Conservation (phyloP, 2,888 invertebrate genomes). For the Mesorhabditis spiculigera region DNA sequence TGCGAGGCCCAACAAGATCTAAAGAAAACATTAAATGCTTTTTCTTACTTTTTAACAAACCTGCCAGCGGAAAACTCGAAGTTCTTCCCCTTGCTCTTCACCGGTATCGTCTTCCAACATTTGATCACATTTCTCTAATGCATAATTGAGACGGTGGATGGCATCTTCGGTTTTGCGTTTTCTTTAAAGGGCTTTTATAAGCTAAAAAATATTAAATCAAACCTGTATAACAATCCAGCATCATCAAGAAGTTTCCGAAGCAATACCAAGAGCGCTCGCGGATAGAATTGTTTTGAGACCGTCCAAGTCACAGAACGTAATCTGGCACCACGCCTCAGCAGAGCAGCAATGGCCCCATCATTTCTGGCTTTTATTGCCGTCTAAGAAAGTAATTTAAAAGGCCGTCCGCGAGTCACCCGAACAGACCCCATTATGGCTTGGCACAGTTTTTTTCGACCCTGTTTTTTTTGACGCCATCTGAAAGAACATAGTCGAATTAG, state of each 20-base stretch:
- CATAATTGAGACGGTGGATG: slow-evolving; percentile 17
- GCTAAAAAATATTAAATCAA: background rate
- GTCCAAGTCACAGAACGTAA: slow-evolving; percentile 16
- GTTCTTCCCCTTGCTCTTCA: background rate
- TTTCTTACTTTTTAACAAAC: background rate
- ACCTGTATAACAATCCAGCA: slow-evolving; percentile 14
- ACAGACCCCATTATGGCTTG: too few relatives aligned
- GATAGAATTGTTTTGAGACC: slow-evolving; percentile 8
- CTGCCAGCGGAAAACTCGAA: background rate
- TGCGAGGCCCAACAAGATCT: slow-evolving; percentile 11
- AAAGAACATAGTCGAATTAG: too few relatives aligned
- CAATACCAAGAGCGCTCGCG: slow-evolving; percentile 12
- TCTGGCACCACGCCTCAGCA: slow-evolving; percentile 17
- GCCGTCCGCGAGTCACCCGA: too few relatives aligned
- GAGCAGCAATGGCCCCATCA: slow-evolving; percentile 12
- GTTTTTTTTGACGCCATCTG: too few relatives aligned
- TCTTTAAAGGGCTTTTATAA: slow-evolving; percentile 1
- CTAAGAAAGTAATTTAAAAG: background rate
- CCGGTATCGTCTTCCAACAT: slow-evolving; percentile 9
- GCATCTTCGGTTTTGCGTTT: slow-evolving; percentile 17
- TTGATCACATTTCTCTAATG: slow-evolving; percentile 13
- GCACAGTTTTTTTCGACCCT: too few relatives aligned
- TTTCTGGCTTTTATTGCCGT: slow-evolving; percentile 10
- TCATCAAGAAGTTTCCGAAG: slow-evolving; percentile 17
- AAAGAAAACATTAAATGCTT: background rate